Evolutionary conservation across 2,113 vertebrate genomes (phyloP).

Genomic region (Hepsetus odoe): DNA sequence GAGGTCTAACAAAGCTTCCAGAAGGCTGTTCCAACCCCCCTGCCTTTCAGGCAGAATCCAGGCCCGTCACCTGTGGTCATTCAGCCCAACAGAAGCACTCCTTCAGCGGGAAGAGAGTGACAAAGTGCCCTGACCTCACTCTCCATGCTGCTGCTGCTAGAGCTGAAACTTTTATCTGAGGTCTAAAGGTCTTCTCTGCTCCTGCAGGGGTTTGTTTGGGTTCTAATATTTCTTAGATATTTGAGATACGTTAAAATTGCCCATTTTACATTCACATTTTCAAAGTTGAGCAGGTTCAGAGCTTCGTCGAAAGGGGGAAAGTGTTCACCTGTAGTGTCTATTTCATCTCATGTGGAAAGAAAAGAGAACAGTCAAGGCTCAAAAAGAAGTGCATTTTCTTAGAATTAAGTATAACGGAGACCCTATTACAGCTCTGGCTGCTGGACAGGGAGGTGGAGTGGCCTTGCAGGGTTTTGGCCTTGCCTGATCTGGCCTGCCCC

Average conservation of each 20-base stretch:
- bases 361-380: too few relatives aligned
- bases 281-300: too few relatives aligned
- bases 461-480: not conserved
- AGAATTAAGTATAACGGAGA: too few relatives aligned
- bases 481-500: not conserved
- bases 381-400: too few relatives aligned
- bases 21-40: constrained; percentile 17
- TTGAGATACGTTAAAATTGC: too few relatives aligned
- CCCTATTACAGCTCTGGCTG: not conserved
- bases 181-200: not conserved
- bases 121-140: not conserved
- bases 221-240: not conserved
- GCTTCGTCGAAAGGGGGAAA: too few relatives aligned
- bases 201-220: not conserved
- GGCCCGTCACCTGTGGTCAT: constrained; percentile 17
- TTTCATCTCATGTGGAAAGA: too few relatives aligned
- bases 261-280: too few relatives aligned
- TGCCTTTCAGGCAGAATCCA: constrained; percentile 9
- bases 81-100: constrained; percentile 13
- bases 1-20: constrained; percentile 39
- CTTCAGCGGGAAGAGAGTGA: not conserved
- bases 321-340: too few relatives aligned
- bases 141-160: not conserved
- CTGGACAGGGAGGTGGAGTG: constrained; percentile 21
- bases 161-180: not conserved